These are phyloP conservation scores for Neomorphus geoffroyi DNA, from an alignment of 2,797 vertebrate species.

Conservation along the genomic window DNA sequence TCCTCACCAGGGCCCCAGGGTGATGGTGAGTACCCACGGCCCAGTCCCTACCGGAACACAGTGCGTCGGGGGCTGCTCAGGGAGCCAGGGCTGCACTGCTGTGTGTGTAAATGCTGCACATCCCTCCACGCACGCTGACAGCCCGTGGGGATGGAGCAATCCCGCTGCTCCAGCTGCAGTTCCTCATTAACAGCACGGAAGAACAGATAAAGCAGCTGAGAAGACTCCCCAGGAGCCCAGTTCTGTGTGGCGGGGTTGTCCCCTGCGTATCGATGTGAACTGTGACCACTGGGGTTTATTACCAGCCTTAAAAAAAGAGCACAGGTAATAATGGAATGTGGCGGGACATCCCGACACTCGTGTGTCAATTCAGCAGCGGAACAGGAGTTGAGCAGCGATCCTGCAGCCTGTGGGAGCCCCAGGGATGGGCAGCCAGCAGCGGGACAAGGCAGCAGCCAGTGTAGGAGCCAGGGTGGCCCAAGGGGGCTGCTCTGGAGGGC, in stretches of 20 bases:
- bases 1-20: accelerated
- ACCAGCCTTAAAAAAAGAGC: neutral
- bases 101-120: accelerated
- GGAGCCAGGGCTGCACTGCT: neutral
- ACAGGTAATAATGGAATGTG: neutral
- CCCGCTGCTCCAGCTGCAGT: neutral
- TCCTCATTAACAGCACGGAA: neutral
- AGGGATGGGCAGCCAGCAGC: neutral
- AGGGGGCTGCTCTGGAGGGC: no score
- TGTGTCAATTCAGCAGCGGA: neutral
- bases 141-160: neutral
- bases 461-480: no score
- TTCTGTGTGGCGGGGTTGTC: neutral
- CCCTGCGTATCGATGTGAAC: neutral
- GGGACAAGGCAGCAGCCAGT: neutral
- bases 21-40: neutral
- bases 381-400: neutral
- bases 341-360: neutral
- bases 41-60: neutral
- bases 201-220: neutral
- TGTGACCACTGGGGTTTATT: neutral
- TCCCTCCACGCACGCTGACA: neutral
- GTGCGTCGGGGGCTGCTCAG: accelerated
- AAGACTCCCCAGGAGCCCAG: neutral
- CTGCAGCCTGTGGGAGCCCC: accelerated